Evolutionary conservation across 2,888 invertebrate species (phyloP), one percentile per base, ranked within the genome.

Genomic region (Aleiodes leptofemur): DNA sequence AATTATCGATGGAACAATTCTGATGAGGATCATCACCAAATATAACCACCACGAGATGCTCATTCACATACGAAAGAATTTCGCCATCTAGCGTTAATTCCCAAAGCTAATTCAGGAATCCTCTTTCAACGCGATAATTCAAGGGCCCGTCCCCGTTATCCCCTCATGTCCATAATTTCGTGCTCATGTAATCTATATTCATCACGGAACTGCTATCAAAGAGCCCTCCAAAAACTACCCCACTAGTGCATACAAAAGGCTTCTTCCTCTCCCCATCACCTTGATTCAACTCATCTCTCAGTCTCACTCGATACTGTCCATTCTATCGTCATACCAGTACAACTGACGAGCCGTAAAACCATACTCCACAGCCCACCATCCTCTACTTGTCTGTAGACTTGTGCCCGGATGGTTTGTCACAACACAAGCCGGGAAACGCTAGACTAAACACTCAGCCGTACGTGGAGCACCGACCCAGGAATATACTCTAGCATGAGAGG

Each of bases 391-490:
- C 51, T 61, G 61, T 69, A 72, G 51, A 81, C 81, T 83, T 80
- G 80, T 81, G 81, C 83, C 82, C 82, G 83, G 85, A 85, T 85
- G 83, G 84, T 85, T 86, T 86, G 86, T 87, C 86, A 87, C 84
- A 86, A 87, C 84, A 87, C 84, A 87, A 76, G 80, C 81, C 78
- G 79, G 43, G 83, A 80, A 83, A 85, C 83, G 85, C 83, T 84
- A 87, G 86, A 85, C 87, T 86, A 87, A 87, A 87, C 86, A 87
- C 85, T 87, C 84, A 80, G 83, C 82, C 83, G 84, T 83, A 84
- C 85, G 85, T 84, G 85, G 64, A 84, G 84, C 86, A 81, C 80
- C 82, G 84, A 79, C 81, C 59, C 48, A 14, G 66, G 55, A 34
- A 53, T 51, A 53, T 31, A 38, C 29, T 23, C 59, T 23, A 61